Evolutionary conservation across 2,888 invertebrate genomes (phyloP).

Genomic region (Mellilla xanthometata): DNA sequence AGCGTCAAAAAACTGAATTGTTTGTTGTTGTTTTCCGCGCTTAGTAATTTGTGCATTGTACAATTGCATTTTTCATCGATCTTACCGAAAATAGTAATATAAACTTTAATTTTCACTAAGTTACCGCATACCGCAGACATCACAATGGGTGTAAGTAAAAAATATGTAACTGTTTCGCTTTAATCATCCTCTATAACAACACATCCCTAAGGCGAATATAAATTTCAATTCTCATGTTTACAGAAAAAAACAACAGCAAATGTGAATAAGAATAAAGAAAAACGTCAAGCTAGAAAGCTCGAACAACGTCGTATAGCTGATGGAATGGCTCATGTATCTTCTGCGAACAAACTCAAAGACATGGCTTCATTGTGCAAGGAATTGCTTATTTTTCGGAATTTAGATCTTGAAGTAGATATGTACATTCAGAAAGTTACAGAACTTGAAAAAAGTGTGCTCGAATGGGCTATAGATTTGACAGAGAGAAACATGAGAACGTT

Average conservation of each 20-base stretch:
- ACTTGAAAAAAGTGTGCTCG: slow-evolving; percentile 79
- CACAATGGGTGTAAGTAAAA: slow-evolving; percentile 48
- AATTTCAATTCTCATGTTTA: slow-evolving; percentile 30
- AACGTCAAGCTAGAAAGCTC: slow-evolving; percentile 83
- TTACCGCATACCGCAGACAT: too few species aligned
- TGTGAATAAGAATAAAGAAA: slow-evolving; percentile 83
- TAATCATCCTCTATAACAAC: not conserved
- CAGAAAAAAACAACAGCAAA: slow-evolving; percentile 75
- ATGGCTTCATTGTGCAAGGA: slow-evolving; percentile 83
- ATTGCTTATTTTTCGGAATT: slow-evolving; percentile 84
- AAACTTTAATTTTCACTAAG: too few species aligned
- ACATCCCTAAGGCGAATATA: not conserved
- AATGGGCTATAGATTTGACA: slow-evolving; percentile 89
- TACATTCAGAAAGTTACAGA: slow-evolving; percentile 82
- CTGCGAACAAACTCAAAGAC: slow-evolving; percentile 83
- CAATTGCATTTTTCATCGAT: too few species aligned
- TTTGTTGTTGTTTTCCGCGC: slow-evolving; percentile 7
- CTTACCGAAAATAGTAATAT: too few species aligned
- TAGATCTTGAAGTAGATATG: slow-evolving; percentile 83
- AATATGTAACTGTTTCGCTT: not conserved
- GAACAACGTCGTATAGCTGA: slow-evolving; percentile 83
- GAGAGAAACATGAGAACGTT: slow-evolving; percentile 90
- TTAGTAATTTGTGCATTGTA: slow-evolving; percentile 1
- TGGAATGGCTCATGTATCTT: slow-evolving; percentile 83
- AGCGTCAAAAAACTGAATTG: not conserved